Conservation (phyloP, 2,113 vertebrate genomes). For the Dryoscopus gambensis region DNA sequence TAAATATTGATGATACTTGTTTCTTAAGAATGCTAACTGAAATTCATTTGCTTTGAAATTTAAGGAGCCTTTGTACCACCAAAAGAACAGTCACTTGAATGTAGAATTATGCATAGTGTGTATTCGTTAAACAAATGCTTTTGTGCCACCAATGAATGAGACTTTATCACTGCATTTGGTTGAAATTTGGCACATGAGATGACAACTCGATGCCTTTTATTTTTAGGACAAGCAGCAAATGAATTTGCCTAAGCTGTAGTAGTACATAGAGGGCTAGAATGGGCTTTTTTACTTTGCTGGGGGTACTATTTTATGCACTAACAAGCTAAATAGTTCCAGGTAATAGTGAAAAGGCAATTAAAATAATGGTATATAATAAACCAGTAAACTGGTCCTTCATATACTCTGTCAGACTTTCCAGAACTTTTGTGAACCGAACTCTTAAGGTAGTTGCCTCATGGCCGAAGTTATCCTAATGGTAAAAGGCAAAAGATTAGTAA, state of each 20-base stretch:
- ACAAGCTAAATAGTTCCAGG: background rate
- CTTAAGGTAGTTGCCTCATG: background rate
- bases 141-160: constrained; percentile 40
- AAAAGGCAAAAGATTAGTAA: background rate
- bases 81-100: constrained; percentile 37
- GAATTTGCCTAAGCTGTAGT: background rate
- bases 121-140: background rate
- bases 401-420: background rate
- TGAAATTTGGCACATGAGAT: constrained; percentile 2
- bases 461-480: background rate
- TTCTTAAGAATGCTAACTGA: constrained; percentile 16
- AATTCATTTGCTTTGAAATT: constrained; percentile 33
- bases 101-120: constrained; percentile 7
- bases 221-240: background rate
- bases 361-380: background rate
- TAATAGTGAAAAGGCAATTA: background rate
- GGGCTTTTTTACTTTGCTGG: background rate
- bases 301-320: background rate
- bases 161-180: background rate
- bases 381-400: background rate
- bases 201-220: background rate
- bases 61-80: constrained; percentile 35
- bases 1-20: constrained; percentile 4
- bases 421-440: background rate
- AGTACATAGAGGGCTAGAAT: background rate